Evolutionary conservation across 2,113 vertebrate genomes (phyloP).

Genomic region (Lamprotornis superbus): DNA sequence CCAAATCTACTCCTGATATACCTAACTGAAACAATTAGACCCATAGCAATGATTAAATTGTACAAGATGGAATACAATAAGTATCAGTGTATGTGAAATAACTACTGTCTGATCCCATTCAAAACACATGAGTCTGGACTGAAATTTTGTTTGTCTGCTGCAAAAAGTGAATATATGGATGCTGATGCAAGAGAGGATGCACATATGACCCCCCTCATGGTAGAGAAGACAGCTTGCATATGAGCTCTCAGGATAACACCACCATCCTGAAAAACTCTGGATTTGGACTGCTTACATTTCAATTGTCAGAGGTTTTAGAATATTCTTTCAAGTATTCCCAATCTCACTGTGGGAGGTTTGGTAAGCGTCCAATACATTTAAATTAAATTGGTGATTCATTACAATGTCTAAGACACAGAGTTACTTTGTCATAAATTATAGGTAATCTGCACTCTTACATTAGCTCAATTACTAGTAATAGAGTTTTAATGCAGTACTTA

Average conservation of each 20-base stretch:
- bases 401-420: conserved; percentile 63
- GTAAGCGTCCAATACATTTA: conserved; percentile 66
- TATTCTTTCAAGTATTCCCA: conserved; percentile 31
- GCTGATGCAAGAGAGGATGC: background rate
- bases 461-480: conserved; percentile 77
- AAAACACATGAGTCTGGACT: background rate
- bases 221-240: background rate
- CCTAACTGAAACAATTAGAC: background rate
- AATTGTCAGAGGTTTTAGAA: conserved; percentile 14
- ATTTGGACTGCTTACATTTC: conserved; percentile 22
- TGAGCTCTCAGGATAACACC: background rate
- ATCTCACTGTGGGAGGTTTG: conserved; percentile 49
- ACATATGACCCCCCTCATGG: background rate
- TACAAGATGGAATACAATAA: background rate
- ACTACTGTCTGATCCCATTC: background rate
- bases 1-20: background rate
- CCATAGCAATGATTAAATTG: background rate
- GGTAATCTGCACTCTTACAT: conserved; percentile 75
- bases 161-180: background rate
- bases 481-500: conserved; percentile 79
- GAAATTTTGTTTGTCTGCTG: background rate
- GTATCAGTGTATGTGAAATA: background rate
- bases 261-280: background rate
- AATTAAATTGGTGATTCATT: conserved; percentile 74
- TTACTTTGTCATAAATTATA: conserved; percentile 77